These are phyloP conservation scores for Diachasma alloeum DNA, from an alignment of 1,140 invertebrate species.

Conservation along the genomic window DNA sequence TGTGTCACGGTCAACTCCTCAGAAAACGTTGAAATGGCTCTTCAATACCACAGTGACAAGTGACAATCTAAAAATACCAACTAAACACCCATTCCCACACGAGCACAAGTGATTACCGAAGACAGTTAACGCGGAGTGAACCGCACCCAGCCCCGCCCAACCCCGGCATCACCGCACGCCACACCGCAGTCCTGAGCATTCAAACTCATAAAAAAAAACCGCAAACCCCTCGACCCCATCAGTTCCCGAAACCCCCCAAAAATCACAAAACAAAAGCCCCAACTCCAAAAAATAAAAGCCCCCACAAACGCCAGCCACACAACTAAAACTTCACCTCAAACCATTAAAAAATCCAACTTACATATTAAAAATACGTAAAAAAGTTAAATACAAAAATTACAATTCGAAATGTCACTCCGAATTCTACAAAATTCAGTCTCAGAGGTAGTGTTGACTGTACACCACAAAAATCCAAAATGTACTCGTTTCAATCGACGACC, in stretches of 20 bases:
- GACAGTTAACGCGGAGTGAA: slow-evolving; percentile 26
- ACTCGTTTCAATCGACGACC: slow-evolving; percentile 40
- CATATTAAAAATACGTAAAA: neutral
- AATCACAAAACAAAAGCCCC: neutral
- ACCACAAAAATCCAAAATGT: slow-evolving; percentile 8
- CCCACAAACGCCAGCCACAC: neutral
- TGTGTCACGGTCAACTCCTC: neutral
- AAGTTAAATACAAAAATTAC: neutral
- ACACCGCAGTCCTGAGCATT: neutral
- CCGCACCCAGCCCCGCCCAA: slow-evolving; percentile 64
- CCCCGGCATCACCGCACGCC: slow-evolving; percentile 45
- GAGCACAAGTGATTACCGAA: too few species aligned
- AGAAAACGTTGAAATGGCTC: neutral
- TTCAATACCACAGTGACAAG: neutral
- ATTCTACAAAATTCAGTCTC: neutral
- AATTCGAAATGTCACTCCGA: neutral
- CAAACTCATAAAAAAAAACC: slow-evolving; percentile 25
- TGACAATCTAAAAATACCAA: too few species aligned
- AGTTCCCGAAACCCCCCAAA: neutral
- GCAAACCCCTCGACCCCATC: neutral
- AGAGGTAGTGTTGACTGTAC: neutral
- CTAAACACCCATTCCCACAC: too few species aligned
- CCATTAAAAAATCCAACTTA: neutral
- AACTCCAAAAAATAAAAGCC: slow-evolving; percentile 2
- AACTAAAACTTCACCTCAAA: neutral